Conservation (phyloP, 35 echinoderm and acorn worm genomes). For the Acanthaster planci region DNA sequence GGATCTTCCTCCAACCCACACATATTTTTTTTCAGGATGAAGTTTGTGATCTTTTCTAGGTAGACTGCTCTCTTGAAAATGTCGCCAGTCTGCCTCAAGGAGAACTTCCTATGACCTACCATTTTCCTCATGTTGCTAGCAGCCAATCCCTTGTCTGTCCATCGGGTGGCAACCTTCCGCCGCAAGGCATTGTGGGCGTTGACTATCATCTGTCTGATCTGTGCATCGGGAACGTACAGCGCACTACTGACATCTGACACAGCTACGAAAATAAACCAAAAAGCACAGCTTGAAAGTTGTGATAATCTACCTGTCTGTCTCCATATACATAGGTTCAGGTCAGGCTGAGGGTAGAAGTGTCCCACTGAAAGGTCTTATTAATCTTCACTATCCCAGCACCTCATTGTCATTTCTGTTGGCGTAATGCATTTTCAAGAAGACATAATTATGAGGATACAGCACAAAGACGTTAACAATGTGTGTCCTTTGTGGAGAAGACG, state of each 20-base stretch:
- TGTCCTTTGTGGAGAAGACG: too few species aligned
- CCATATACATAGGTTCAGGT: too few species aligned
- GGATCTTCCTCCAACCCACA: not conserved
- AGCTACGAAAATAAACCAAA: not conserved
- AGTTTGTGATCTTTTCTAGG: not conserved
- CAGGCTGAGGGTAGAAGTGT: too few species aligned
- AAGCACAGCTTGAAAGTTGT: not conserved
- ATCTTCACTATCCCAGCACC: too few species aligned
- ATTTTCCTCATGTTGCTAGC: conserved; percentile 40
- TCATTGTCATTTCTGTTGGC: too few species aligned
- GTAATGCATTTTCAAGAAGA: too few species aligned
- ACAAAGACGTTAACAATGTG: too few species aligned
- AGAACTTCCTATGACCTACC: conserved; percentile 16
- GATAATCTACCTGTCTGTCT: not conserved
- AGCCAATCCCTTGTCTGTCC: conserved; percentile 27
- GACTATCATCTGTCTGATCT: conserved; percentile 35
- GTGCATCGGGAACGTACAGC: not conserved
- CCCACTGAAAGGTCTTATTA: too few species aligned
- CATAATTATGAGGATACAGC: too few species aligned
- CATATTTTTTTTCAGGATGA: too few species aligned
- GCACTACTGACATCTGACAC: conserved; percentile 9
- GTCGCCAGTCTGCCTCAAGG: too few species aligned
- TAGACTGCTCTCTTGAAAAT: too few species aligned
- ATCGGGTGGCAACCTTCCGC: conserved; percentile 33
- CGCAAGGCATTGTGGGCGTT: conserved; percentile 47